Percentiles rank a stretch among this genome's conserved stretches.
Conservation (phyloP, 2,113 vertebrate species). For the Poeciliopsis turrubarensis region DNA sequence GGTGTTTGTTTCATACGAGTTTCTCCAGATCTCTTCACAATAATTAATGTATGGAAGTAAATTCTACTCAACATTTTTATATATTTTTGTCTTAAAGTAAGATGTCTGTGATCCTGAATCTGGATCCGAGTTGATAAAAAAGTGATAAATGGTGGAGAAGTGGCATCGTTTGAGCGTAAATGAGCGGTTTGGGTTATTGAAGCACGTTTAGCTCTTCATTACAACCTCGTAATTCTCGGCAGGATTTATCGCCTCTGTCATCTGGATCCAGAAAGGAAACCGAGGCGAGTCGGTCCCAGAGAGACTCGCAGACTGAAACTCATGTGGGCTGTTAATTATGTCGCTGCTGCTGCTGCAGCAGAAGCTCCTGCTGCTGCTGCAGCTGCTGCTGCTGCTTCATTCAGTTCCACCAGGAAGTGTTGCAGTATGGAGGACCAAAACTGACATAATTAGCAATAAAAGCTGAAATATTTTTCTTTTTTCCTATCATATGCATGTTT, state of each 20-base stretch:
- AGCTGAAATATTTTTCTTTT: too few relatives aligned
- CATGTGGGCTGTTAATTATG: slow-evolving; percentile 8
- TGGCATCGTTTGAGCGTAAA: not conserved
- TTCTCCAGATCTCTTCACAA: too few relatives aligned
- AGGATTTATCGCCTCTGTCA: slow-evolving; percentile 11
- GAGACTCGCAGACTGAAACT: not conserved
- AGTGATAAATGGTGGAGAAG: not conserved
- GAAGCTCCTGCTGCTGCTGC: too few relatives aligned
- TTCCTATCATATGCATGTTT: too few relatives aligned
- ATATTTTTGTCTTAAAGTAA: not conserved
- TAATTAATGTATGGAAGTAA: too few relatives aligned
- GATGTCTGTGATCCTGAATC: not conserved
- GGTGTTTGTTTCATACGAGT: too few relatives aligned
- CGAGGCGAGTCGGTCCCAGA: not conserved
- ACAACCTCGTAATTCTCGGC: not conserved
- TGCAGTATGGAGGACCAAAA: too few relatives aligned
- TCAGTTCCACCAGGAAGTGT: too few relatives aligned
- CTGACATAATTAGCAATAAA: too few relatives aligned
- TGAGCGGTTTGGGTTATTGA: not conserved
- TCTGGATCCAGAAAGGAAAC: slow-evolving; percentile 7
- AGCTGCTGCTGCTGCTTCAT: too few relatives aligned
- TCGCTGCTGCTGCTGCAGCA: not conserved
- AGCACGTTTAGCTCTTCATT: slow-evolving; percentile 8
- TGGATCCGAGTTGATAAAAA: not conserved
- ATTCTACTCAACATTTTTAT: not conserved